phyloP scores from a whole-genome alignment of 2,888 invertebrate species.

The Eupithecia pulchellata region DNA sequence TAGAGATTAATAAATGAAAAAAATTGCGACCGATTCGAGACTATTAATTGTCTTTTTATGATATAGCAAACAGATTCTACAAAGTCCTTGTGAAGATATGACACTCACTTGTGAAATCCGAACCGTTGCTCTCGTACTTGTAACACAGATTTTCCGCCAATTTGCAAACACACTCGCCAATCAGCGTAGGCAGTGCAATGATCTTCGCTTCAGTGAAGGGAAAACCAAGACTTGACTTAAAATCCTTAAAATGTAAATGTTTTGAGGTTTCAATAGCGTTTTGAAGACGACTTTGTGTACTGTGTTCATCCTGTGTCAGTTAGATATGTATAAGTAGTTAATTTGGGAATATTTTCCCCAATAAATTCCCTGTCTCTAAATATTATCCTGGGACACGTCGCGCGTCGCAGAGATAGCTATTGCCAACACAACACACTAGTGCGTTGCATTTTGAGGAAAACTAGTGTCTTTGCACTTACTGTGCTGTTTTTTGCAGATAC shows the following conservation, averaged over 20 bases:
- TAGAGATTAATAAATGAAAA: no score
- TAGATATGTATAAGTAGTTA: no score
- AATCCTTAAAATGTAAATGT: not conserved
- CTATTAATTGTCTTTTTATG: no score
- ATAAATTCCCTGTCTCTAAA: not conserved
- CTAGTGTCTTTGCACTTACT: not conserved
- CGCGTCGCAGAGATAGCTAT: not conserved
- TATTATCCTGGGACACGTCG: not conserved
- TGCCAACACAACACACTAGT: not conserved
- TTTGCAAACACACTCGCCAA: constrained; percentile 43
- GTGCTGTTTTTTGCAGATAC: no score
- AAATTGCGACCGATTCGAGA: no score
- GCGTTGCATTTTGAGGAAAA: not conserved
- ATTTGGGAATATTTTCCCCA: no score
- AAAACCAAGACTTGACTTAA: constrained; percentile 17
- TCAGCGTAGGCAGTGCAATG: constrained; percentile 43
- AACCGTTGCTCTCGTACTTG: constrained; percentile 35
- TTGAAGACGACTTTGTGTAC: not conserved
- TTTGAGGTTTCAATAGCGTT: not conserved
- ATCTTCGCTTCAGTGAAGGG: constrained; percentile 41
- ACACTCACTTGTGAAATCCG: constrained; percentile 40
- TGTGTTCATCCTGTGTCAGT: not conserved
- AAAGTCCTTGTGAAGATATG: no score
- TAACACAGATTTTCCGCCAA: constrained; percentile 45
- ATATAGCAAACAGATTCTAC: no score